Conservation (phyloP, 2,797 vertebrate species). For the Masticophis lateralis region DNA sequence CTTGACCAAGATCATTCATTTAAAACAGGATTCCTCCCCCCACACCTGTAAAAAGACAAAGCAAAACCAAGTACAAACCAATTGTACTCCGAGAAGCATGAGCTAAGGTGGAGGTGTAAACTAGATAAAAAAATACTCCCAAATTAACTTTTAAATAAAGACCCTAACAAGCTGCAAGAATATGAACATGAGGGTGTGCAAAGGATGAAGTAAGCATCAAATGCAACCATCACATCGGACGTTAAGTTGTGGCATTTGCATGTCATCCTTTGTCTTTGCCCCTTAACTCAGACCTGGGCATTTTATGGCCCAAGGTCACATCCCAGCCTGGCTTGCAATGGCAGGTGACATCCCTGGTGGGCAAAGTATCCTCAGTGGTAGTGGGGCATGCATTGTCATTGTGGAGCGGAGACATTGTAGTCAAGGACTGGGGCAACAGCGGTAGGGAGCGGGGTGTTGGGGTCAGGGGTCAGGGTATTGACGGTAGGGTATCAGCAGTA, state of each 20-base stretch:
- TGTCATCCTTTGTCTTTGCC: not conserved
- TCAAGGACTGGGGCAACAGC: not conserved
- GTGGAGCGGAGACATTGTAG: fast-evolving
- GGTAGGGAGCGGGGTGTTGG: not conserved
- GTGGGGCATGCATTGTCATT: not conserved
- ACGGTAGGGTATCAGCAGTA: not conserved
- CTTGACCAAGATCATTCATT: constrained; percentile 31
- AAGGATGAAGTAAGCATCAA: not conserved
- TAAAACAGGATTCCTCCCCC: not conserved
- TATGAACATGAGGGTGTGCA: not conserved
- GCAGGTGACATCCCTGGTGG: not conserved
- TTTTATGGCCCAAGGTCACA: not conserved
- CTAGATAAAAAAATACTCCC: constrained; percentile 28
- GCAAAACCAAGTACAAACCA: not conserved
- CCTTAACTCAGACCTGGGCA: not conserved
- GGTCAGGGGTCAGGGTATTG: not conserved
- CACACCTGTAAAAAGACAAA: not conserved
- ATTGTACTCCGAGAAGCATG: not conserved
- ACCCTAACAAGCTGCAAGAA: not conserved
- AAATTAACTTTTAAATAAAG: constrained; percentile 11
- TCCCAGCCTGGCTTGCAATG: not conserved
- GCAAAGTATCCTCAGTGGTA: not conserved
- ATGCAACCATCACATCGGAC: not conserved
- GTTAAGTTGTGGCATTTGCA: not conserved
- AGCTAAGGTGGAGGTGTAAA: not conserved